Evolutionary conservation across 1,140 invertebrate species (phyloP).

Genomic region (Lutraria rhynchaena): DNA sequence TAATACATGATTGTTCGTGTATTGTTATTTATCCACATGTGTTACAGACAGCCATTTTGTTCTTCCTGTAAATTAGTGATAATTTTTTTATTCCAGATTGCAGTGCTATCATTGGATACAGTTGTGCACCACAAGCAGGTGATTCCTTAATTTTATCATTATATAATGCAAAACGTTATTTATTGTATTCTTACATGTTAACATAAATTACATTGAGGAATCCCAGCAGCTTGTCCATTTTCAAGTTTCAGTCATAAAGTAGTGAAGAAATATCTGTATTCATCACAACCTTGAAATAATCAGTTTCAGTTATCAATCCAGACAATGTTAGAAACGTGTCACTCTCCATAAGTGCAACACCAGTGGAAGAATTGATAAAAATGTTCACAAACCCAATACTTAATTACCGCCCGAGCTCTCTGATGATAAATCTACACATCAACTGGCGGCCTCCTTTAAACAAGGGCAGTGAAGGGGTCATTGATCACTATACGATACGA

Average conservation of each 20-base stretch:
- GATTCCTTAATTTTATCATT: no score
- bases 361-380: neutral
- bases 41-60: no score
- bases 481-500: slow-evolving; percentile 49
- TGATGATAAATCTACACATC: slow-evolving; percentile 49
- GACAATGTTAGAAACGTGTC: slow-evolving; percentile 35
- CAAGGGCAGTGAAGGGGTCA: slow-evolving; percentile 28
- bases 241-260: no score
- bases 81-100: slow-evolving; percentile 56
- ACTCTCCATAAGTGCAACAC: slow-evolving; percentile 20
- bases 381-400: slow-evolving; percentile 13
- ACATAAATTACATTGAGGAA: no score
- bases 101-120: slow-evolving; percentile 37
- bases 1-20: no score
- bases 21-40: no score
- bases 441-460: slow-evolving; percentile 31
- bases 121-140: slow-evolving; percentile 32
- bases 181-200: no score
- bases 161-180: no score
- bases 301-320: neutral
- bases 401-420: slow-evolving; percentile 2
- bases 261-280: no score
- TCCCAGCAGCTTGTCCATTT: no score
- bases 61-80: no score
- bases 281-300: no score